Base-by-base conservation (phyloP, 2,113 vertebrate genomes). In the Pampusana beccarii region DNA sequence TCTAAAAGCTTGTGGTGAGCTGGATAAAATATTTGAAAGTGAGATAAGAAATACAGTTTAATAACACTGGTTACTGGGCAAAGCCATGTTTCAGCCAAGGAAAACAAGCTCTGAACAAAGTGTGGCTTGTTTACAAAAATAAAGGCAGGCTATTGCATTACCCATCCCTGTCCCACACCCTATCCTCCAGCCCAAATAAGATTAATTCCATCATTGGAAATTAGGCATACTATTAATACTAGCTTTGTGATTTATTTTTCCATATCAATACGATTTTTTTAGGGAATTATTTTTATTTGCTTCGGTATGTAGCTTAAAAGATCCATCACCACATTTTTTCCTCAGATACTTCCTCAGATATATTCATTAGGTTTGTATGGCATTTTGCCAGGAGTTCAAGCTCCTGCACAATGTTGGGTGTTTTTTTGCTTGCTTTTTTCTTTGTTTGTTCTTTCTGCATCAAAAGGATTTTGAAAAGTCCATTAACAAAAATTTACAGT, bases 1-100 rank as follows among this genome's bases (percentile, higher is more conserved):
- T 70, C 67, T 86, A 92, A 78, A 89, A 82, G 21, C 34, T 67
- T 81, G 34, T 80, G 36, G 79, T 86, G 57, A 86, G 38, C 38
- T 83, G 79, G 80, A 90, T 90, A 78, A 92, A 88, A 78, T 94
- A 77, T 80, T 95, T 95, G 94, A 83, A 97, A 91, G 56, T 19
- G 16, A 93, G 62, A 54, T 85, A 95, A 78, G 56, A 96, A 92
- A 95, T 93, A 61, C 11, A 86, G 42, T 75, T 64, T 96, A 96
- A 86, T 88, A 95, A 92, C 67, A 78, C 6, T 33, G 91, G 89
- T 85, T 92, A 84, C 77, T 72, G 86, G 80, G 57, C 24, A 95
- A 93, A 96, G 31, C 18, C 33, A 24, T 80, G 60, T 69, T 90
- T 80, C 77, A 95, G 44, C 77, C 9, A 77, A 92, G 51, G 48